Base-by-base conservation (phyloP, 1,140 invertebrate species). In the Temnothorax longispinosus region DNA sequence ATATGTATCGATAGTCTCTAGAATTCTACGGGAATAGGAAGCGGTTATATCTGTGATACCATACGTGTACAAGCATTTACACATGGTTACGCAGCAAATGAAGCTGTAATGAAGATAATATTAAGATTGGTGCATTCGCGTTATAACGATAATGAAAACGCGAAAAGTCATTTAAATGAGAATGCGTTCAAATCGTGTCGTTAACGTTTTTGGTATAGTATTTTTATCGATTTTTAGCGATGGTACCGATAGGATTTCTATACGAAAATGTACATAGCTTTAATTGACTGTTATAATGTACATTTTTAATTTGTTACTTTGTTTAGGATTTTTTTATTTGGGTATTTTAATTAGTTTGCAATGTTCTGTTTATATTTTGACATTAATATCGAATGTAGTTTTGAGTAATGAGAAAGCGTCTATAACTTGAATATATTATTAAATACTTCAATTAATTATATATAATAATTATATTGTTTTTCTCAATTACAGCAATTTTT, bases 31-130 rank as follows among this genome's bases (percentile, higher is more conserved):
- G 62, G 82, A 74, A 87, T 47, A 74, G 18, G 27, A 27, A 52
- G 21, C 44, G 60, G 67, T 78, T 69, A 50, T 88, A 89, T 87
- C 67, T 87, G 88, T 78, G 85, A 27, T 3, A 78, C 77, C 76
- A 80, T 47, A 72, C 58, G 77, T 84, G 74, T 90, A 87, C 85
- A 85, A 80, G 85, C 88, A 77, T 81, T 89, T 89, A 89, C 85
- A 67, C 77, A 77, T 77, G 64, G 84, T 72, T 89, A 18, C 13
- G 76, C 72, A 85, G 32, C 77, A 82, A 89, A 76, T 87, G 62
- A 72, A 81, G 56, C 71, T 89, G 75, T 76, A 89, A 72, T 85
- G 87, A 35, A 60, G 82, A 69, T 89, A 82, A 81, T 60, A 62
- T 54, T 86, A 88, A 88, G 76, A 84, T 86, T 75, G 54, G 58